Evolutionary conservation across 2,888 invertebrate genomes (phyloP), one percentile per base, ranked within the genome.

Genomic region (Microctonus aethiopoides): DNA sequence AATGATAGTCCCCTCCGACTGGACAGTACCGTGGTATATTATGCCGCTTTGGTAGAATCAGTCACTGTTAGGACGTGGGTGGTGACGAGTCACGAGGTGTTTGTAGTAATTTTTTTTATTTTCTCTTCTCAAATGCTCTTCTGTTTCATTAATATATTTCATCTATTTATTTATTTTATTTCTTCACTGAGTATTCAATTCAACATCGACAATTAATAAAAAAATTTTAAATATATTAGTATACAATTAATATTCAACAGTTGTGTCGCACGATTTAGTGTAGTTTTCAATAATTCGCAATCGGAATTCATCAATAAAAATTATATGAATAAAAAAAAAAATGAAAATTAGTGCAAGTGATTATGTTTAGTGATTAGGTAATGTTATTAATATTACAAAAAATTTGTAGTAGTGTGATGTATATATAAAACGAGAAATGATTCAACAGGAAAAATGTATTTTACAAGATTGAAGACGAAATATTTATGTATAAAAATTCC

Each of bases 1-100:
- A 84, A 84, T 83, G 84, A 85, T 84, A 84, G 84, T 84, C 83
- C 81, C 82, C 80, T 80, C 77, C 79, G 78, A 76, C 80, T 66
- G 81, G 77, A 79, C 78, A 81, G 79, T 79, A 80, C 79, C 74
- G 79, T 78, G 78, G 81, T 78, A 83, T 81, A 83, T 82, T 82
- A 83, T 80, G 81, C 80, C 77, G 80, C 81, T 74, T 76, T 75
- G 75, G 76, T 75, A 72, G 76, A 84, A 85, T 84, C 86, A 85
- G 85, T 86, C 84, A 84, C 82, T 83, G 80, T 82, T 82, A 82
- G 83, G 83, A 84, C 84, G 84, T 84, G 84, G 84, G 82, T 83
- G 84, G 84, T 81, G 84, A 83, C 81, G 81, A 81, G 84, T 85
- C 83, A 78, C 74, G 71, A 73, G 46, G 72, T 41, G 20, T 54